phyloP scores from a whole-genome alignment of 2,888 invertebrate species.

The Ctenicera cuprea region DNA sequence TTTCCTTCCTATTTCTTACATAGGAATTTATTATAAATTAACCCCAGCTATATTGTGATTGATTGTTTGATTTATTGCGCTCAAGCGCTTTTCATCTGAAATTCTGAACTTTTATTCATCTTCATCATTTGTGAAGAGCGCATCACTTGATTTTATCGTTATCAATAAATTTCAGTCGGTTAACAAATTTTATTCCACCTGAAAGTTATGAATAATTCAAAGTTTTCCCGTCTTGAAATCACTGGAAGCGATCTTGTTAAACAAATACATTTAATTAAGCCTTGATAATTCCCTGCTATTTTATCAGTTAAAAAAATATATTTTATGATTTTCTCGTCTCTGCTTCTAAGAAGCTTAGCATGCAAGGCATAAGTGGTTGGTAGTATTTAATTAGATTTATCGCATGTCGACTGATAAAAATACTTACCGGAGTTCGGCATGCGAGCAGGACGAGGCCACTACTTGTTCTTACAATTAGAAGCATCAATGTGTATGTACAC shows the following conservation, averaged over 20 bases:
- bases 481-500: slow-evolving; percentile 13
- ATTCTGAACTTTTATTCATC: neutral
- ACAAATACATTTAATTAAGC: slow-evolving; percentile 49
- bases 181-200: too few species aligned
- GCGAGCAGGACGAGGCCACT: slow-evolving; percentile 35
- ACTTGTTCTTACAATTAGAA: slow-evolving; percentile 49
- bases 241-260: slow-evolving; percentile 40
- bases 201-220: slow-evolving; percentile 43
- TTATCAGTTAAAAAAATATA: slow-evolving; percentile 51
- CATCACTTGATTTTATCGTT: neutral
- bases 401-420: slow-evolving; percentile 55
- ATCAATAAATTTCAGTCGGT: neutral
- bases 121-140: slow-evolving; percentile 6
- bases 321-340: slow-evolving; percentile 59
- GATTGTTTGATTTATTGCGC: slow-evolving; percentile 49
- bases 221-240: slow-evolving; percentile 23
- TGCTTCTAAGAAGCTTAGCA: slow-evolving; percentile 57
- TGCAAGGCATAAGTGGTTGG: slow-evolving; percentile 52
- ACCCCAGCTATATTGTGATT: slow-evolving; percentile 47
- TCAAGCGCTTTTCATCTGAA: neutral
- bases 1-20: slow-evolving; percentile 34
- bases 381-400: slow-evolving; percentile 59
- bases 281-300: slow-evolving; percentile 47
- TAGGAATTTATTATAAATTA: slow-evolving; percentile 53
- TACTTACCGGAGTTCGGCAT: slow-evolving; percentile 40